Base-by-base conservation (phyloP, 2,113 vertebrate genomes). In the Brienomyrus brachyistius region DNA sequence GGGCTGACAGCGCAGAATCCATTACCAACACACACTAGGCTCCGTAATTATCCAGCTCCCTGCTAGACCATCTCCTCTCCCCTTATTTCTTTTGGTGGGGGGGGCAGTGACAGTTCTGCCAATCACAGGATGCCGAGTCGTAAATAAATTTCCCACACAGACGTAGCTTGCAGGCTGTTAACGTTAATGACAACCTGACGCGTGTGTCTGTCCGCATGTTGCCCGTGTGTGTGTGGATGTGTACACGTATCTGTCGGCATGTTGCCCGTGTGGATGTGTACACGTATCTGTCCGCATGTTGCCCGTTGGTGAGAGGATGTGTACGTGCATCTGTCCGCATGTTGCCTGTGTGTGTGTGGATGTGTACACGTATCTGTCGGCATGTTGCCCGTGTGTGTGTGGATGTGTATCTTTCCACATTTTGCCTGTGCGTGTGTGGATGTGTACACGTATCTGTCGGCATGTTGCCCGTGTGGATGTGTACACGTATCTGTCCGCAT, bases 1-100 rank as follows among this genome's bases (percentile, higher is more conserved):
- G 80, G 87, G 89, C 87, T 62, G 89, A 86, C 89, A 82, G 89
- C 40, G 80, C 27, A 54, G 59, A 86, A 90, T 90, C 90, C 74
- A 91, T 91, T 90, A 90, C 27, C 48, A 74, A 8, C 23, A 77
- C 51, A 47, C 88, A 80, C 88, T 82, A 88, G 87, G 40, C 40
- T 70, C 27, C 13, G 88, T 91, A 88, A 91, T 91, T 88, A 90
- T 89, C 90, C 77, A 31, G 50, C 66, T 40, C 45, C 40, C 17
- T 52, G 3, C 52, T 52, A 90, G 43, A 89, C 77, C 50, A 80
- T 51, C 62, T 47, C 35, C 62, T 47, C 19, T 59, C 85, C 35
- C 52, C 5, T 74, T 89, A 70, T 70, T 52, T 70, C 48, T 90
- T 87, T 87, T 9, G 51, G 15, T 43, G 59, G 51, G 82, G 62